phyloP scores from a whole-genome alignment of 2,113 vertebrate genomes.

The Ailurus styani region DNA sequence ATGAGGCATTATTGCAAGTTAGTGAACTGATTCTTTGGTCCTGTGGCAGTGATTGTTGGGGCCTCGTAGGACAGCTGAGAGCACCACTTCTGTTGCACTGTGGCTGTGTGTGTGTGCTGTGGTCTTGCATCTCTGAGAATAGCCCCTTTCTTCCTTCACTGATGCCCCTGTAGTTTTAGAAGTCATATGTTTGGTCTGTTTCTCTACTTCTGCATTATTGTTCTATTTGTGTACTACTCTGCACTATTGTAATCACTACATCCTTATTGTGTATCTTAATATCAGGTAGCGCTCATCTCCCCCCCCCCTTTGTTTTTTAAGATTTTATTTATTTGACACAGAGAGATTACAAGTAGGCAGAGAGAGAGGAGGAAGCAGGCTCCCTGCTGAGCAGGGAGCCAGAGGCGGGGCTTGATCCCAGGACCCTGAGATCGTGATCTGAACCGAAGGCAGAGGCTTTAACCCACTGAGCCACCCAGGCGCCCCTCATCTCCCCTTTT shows the following conservation, averaged over 20 bases:
- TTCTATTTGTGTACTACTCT: background rate
- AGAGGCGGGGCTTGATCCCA: too few species aligned
- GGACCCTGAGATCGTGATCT: too few species aligned
- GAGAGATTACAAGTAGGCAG: too few species aligned
- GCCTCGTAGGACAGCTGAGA: background rate
- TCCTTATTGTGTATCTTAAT: background rate
- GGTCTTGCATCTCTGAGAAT: background rate
- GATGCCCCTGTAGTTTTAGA: background rate
- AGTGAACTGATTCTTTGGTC: background rate
- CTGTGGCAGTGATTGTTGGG: background rate
- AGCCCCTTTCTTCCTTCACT: background rate
- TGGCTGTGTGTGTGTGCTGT: background rate
- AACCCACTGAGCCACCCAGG: too few species aligned
- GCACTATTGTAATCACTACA: background rate
- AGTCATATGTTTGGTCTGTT: background rate
- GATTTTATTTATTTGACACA: too few species aligned
- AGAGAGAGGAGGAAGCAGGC: too few species aligned
- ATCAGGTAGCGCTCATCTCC: background rate
- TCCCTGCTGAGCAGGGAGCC: too few species aligned
- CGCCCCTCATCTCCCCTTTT: background rate
- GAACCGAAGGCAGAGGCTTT: too few species aligned
- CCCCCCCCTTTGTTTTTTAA: too few species aligned
- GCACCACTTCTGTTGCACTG: too few species aligned
- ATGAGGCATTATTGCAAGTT: conserved; percentile 5
- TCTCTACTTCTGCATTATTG: background rate